Evolutionary conservation across 2,113 vertebrate genomes (phyloP).

Genomic region (Brachirus orientalis): DNA sequence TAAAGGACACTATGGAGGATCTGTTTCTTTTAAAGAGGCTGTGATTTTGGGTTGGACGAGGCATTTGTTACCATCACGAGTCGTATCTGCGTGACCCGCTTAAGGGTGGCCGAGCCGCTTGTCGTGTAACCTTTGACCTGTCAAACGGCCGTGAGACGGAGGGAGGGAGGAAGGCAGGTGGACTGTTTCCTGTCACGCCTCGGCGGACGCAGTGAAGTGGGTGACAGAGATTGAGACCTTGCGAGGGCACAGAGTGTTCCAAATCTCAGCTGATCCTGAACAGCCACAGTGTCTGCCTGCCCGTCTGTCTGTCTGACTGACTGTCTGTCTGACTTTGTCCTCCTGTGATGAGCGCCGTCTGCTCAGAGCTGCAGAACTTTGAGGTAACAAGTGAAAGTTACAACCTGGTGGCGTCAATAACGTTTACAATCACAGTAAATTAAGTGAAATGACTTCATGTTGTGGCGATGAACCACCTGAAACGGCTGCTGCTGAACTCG

Average conservation of each 20-base stretch:
- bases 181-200: slow-evolving; percentile 42
- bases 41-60: slow-evolving; percentile 16
- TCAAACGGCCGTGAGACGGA: slow-evolving; percentile 22
- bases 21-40: slow-evolving; percentile 15
- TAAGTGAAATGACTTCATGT: neutral
- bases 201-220: neutral
- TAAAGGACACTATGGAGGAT: slow-evolving; percentile 35
- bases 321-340: slow-evolving; percentile 3
- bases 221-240: slow-evolving; percentile 42
- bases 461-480: neutral
- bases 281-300: slow-evolving; percentile 23
- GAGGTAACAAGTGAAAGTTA: slow-evolving; percentile 6
- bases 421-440: neutral
- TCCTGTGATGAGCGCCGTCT: slow-evolving; percentile 31
- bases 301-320: slow-evolving; percentile 10
- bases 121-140: slow-evolving; percentile 48
- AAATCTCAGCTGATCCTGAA: slow-evolving; percentile 49
- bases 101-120: slow-evolving; percentile 15
- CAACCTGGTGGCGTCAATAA: neutral
- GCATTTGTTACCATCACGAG: too few species aligned
- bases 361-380: slow-evolving; percentile 9
- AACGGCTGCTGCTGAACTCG: neutral
- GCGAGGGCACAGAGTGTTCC: slow-evolving; percentile 41
- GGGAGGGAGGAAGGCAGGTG: slow-evolving; percentile 13
- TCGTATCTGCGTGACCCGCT: slow-evolving; percentile 12